These are phyloP conservation scores for Elachura formosa DNA, from an alignment of 2,113 vertebrate species.

Conservation along the genomic window DNA sequence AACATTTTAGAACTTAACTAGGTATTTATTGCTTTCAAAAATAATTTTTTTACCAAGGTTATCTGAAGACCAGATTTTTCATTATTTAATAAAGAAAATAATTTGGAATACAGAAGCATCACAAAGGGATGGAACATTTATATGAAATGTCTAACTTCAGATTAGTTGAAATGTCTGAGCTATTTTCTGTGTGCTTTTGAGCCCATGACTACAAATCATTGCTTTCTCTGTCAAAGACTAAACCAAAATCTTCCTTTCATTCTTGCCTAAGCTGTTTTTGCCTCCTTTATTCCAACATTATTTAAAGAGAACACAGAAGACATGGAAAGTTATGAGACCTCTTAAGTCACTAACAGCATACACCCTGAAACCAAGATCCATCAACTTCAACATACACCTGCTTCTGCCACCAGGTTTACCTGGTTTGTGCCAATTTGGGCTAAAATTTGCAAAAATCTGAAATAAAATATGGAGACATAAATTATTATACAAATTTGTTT, in stretches of 20 bases:
- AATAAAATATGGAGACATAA: not conserved
- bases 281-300: not conserved
- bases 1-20: slow-evolving; percentile 68
- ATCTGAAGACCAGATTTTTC: slow-evolving; percentile 28
- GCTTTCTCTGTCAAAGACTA: not conserved
- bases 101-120: not conserved
- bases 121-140: not conserved
- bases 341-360: not conserved
- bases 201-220: not conserved
- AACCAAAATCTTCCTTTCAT: not conserved
- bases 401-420: not conserved
- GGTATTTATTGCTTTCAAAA: slow-evolving; percentile 63
- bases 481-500: not conserved
- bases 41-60: slow-evolving; percentile 13
- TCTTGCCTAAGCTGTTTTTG: not conserved
- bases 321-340: not conserved
- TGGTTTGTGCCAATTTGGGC: not conserved
- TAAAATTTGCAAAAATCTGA: not conserved
- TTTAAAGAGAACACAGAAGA: not conserved
- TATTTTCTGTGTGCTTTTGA: not conserved
- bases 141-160: not conserved
- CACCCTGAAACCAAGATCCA: not conserved
- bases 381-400: not conserved
- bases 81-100: not conserved
- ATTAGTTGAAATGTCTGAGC: not conserved